These are phyloP conservation scores for Procambarus virginalis DNA, from an alignment of 1,140 invertebrate genomes.

Conservation along the genomic window DNA sequence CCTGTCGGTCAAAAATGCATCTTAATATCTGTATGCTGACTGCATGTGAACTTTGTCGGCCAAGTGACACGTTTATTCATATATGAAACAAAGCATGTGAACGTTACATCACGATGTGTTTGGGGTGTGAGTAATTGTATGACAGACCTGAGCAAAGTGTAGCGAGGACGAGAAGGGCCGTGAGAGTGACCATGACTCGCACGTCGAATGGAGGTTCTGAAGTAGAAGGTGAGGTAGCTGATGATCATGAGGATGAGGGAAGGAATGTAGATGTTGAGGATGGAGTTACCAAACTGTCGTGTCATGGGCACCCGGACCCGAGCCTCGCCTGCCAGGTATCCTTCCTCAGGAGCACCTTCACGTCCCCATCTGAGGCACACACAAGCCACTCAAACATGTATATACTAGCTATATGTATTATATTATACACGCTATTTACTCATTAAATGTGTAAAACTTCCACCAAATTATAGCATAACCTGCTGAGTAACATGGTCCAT, in stretches of 20 bases:
- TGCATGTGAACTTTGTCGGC: too few relatives aligned
- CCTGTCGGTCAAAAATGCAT: neutral
- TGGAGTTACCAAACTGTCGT: slow-evolving; percentile 39
- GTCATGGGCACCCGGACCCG: slow-evolving; percentile 49
- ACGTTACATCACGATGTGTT: neutral
- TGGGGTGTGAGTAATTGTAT: neutral
- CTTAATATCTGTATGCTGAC: neutral
- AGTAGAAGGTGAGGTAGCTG: slow-evolving; percentile 61
- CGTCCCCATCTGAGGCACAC: slow-evolving; percentile 30
- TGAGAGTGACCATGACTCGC: slow-evolving; percentile 47
- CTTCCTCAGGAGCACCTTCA: slow-evolving; percentile 28
- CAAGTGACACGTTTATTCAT: neutral
- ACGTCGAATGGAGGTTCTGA: slow-evolving; percentile 49
- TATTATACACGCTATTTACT: too few relatives aligned
- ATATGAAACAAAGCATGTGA: neutral
- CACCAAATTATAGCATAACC: too few relatives aligned
- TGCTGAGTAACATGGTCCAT: too few relatives aligned
- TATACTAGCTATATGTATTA: too few relatives aligned
- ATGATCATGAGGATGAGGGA: slow-evolving; percentile 56
- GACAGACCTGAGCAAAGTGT: slow-evolving; percentile 50
- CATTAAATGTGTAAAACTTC: too few relatives aligned
- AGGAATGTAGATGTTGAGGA: slow-evolving; percentile 57
- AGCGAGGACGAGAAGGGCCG: slow-evolving; percentile 50
- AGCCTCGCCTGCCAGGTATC: slow-evolving; percentile 20
- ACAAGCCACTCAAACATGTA: neutral